Base-by-base conservation (phyloP, 1,140 invertebrate species). In the Sinella curviseta region DNA sequence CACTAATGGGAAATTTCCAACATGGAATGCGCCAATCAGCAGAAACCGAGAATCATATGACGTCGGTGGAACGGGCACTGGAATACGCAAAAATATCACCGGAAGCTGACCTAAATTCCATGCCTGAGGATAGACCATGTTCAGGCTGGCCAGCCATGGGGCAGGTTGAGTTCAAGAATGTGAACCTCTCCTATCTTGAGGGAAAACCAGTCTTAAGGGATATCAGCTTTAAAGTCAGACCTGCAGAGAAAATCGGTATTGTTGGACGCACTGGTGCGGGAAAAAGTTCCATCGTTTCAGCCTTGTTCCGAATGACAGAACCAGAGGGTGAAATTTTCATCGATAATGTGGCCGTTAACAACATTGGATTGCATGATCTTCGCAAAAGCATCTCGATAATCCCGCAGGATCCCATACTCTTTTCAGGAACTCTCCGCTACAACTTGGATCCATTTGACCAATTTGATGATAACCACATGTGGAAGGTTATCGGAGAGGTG, bases 1-100 rank as follows among this genome's bases (percentile, higher is more conserved):
- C 91, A 0, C 86, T 97, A 74, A 92, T 92, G 30, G 92, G 92
- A 0, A 91, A 93, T 87, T 92, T 95, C 75, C 94, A 96, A 84
- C 89, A 88, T 88, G 86, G 35, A 87, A 94, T 90, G 88, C 87
- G 95, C 76, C 95, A 97, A 83, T 95, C 93, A 17, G 93, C 94
- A 0, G 92, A 94, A 85, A 86, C 94, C 4, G 92, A 94, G 82
- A 94, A 94, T 84, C 91, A 95, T 85, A 95, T 96, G 93, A 95
- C 93, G 0, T 94, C 91, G n/a, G 93, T 96, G 0, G 94, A 96
- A 86, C 88, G 94, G 33, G 90, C 95, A 0, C 83, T 94, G 0
- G 93, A 96, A 85, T 96, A 94, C 85, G 91, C 90, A 30, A 89
- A 90, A 12, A 78, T 89, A 14, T 81, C 82, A 16, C 80, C 84